A percentile compares a stretch with the other conserved stretches of the same genome.
Evolutionary conservation across 1,140 invertebrate species (phyloP).

Genomic region (Nomia melanderi): DNA sequence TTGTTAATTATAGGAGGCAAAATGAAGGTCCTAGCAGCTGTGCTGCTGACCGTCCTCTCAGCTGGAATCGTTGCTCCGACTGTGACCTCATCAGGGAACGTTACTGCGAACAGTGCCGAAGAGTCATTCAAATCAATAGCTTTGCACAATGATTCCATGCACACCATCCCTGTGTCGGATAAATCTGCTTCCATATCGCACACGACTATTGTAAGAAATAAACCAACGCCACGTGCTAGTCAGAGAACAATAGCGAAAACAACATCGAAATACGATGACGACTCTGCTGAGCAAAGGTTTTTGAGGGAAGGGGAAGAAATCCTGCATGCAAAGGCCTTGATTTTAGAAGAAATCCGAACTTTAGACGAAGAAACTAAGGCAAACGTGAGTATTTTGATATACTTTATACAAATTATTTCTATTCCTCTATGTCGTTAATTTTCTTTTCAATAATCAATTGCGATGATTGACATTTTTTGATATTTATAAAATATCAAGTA

Average conservation of each 20-base stretch:
- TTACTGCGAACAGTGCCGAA: not conserved
- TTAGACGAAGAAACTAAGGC: slow-evolving; percentile 67
- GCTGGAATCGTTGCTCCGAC: not conserved
- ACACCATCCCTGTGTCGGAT: not conserved
- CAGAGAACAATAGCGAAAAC: not conserved
- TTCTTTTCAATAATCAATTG: too few relatives aligned
- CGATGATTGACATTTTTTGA: too few relatives aligned
- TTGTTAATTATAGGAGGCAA: slow-evolving; percentile 40
- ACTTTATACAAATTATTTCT: too few relatives aligned
- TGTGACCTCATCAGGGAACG: too few relatives aligned
- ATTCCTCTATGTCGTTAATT: too few relatives aligned
- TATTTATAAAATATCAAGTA: too few relatives aligned
- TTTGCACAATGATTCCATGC: not conserved
- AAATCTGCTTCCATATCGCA: not conserved
- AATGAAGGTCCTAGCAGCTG: slow-evolving; percentile 45
- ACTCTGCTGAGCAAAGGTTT: not conserved
- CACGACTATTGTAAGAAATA: not conserved
- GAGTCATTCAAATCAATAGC: too few relatives aligned
- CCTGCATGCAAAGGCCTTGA: slow-evolving; percentile 50
- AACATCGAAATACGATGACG: not conserved
- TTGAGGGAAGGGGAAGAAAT: slow-evolving; percentile 25
- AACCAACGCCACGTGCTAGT: not conserved
- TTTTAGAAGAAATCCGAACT: slow-evolving; percentile 70
- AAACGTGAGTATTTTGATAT: slow-evolving; percentile 53
- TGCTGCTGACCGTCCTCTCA: slow-evolving; percentile 43